phyloP scores from a whole-genome alignment of 2,888 invertebrate species.

The Linyphia triangularis region DNA sequence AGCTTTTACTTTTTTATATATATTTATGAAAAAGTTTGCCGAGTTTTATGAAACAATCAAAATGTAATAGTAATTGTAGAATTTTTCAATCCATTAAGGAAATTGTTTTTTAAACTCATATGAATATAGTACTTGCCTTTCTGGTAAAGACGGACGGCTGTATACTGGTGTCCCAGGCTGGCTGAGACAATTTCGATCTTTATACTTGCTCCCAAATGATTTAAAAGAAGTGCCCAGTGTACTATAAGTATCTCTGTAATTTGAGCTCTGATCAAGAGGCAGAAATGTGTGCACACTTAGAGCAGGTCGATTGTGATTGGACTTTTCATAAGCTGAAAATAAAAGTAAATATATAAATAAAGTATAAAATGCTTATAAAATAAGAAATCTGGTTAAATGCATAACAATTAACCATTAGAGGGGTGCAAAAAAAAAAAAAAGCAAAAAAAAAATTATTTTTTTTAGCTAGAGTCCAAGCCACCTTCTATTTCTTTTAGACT shows the following conservation, averaged over 20 bases:
- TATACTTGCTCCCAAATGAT: constrained; percentile 65
- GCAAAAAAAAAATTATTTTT: no score
- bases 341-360: no score
- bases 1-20: no score
- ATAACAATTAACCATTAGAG: no score
- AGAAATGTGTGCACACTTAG: constrained; percentile 93
- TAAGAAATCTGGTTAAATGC: no score
- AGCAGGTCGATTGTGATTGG: constrained; percentile 89
- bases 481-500: no score
- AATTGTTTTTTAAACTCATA: background rate
- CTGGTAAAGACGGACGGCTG: constrained; percentile 65
- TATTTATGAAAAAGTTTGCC: background rate
- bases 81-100: background rate
- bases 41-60: background rate
- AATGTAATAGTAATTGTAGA: background rate
- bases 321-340: constrained; percentile 87
- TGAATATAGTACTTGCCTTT: constrained; percentile 59
- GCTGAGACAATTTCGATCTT: constrained; percentile 61
- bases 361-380: no score
- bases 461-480: no score
- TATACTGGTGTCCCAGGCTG: constrained; percentile 70
- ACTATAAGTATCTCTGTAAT: constrained; percentile 40
- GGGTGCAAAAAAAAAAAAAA: no score
- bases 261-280: constrained; percentile 84
- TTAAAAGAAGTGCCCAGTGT: constrained; percentile 68